Conservation (phyloP, 2,113 vertebrate species). For the Gymnorhina tibicen region DNA sequence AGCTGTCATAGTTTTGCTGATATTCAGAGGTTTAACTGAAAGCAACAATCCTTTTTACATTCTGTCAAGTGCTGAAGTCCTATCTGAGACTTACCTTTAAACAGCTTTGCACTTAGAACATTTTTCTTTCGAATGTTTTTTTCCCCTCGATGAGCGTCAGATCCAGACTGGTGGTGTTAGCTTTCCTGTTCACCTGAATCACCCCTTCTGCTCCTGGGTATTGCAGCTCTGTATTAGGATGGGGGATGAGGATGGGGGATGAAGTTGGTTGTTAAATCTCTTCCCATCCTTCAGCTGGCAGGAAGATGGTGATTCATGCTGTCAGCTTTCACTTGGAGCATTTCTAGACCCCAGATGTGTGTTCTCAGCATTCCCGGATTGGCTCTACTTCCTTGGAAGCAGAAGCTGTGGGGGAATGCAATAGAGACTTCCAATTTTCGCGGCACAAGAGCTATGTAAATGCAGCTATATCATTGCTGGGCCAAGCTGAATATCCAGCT, state of each 20-base stretch:
- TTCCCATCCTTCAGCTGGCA: neutral
- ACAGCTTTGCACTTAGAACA: neutral
- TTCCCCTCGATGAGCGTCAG: neutral
- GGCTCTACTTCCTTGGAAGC: constrained; percentile 8
- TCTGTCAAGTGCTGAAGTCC: neutral
- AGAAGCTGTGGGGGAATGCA: neutral
- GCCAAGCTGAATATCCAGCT: constrained; percentile 28
- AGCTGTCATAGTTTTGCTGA: neutral
- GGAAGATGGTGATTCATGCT: neutral
- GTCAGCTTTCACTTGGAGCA: neutral
- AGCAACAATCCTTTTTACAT: neutral
- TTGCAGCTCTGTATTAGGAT: neutral
- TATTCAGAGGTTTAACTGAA: neutral
- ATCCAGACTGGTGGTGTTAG: neutral
- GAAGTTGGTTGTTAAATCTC: neutral
- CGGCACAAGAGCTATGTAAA: neutral
- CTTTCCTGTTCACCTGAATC: neutral
- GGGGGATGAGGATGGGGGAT: neutral
- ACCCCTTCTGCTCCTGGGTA: neutral
- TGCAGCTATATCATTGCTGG: neutral
- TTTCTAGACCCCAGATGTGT: constrained; percentile 26
- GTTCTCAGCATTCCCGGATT: neutral
- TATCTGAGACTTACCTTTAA: neutral
- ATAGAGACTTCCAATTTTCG: neutral
- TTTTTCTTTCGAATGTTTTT: neutral